These are phyloP conservation scores for Polypedilum vanderplanki DNA, from an alignment of 1,140 invertebrate genomes.

Conservation along the genomic window DNA sequence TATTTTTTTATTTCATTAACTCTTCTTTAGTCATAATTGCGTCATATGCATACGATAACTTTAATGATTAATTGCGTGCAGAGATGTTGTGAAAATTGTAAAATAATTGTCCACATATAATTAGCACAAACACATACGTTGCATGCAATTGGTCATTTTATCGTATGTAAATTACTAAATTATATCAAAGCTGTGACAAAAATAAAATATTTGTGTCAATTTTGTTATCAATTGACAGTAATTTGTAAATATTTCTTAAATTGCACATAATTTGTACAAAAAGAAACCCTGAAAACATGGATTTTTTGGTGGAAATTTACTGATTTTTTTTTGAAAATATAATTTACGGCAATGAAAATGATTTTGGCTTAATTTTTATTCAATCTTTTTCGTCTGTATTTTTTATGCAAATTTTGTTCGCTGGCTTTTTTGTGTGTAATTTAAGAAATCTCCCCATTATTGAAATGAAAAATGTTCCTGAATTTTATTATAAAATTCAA, in stretches of 20 bases:
- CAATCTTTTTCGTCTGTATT: background rate
- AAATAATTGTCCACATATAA: background rate
- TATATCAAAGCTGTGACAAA: no score
- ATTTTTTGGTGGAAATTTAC: constrained; percentile 1
- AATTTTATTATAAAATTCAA: constrained; percentile 9
- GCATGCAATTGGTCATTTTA: background rate
- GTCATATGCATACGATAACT: background rate
- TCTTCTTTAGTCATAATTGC: background rate
- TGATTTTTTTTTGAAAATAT: background rate
- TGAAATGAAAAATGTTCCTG: background rate
- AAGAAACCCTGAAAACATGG: background rate
- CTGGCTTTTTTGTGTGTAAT: constrained; percentile 20
- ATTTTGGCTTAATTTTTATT: background rate
- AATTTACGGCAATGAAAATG: background rate
- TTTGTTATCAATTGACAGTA: no score
- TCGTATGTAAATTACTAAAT: background rate
- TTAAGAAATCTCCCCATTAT: constrained; percentile 1
- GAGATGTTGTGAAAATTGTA: background rate
- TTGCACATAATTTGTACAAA: constrained; percentile 27
- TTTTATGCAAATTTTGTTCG: background rate
- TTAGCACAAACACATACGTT: background rate
- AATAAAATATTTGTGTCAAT: no score
- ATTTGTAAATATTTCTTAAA: constrained; percentile 27
- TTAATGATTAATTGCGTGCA: constrained; percentile 1
- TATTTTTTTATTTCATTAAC: no score